Base-by-base conservation (phyloP, 2,113 vertebrate species). In the Morphnarchus princeps region DNA sequence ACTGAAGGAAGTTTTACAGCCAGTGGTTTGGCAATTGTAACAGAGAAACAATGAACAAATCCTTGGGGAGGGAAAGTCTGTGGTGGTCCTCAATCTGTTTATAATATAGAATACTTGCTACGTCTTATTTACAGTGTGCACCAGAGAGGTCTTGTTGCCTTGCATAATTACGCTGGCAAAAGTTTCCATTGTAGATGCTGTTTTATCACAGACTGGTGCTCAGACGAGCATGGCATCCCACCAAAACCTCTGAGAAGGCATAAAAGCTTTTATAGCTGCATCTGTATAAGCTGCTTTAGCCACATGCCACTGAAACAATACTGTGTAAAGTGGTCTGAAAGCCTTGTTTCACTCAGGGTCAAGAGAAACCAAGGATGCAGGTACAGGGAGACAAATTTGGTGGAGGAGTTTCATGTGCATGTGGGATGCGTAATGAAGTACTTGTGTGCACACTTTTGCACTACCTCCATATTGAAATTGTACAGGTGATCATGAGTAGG, bases 1-100 rank as follows among this genome's bases (percentile, higher is more conserved):
- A 43, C 78, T 65, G 47, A 80, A 91, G 82, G 73, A 91, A 94
- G 66, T 72, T 83, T 93, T 93, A 90, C 58, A 93, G 93, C 47
- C 93, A 79, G 92, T 77, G 92, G 93, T 88, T 96, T 96, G 85
- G 96, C 90, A 95, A 42, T 49, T 52, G 58, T 72, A 88, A n/a
- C 20, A 55, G 67, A 79, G 90, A 86, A 93, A 96, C 87, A 96
- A 95, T 77, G 66, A 94, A 57, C 52, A 92, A 87, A 88, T 49
- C 55, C 69, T 24, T 7, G 45, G 77, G 81, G 63, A 25, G 3
- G 52, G 16, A 20, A 82, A 82, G 54, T 57, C 93, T 87, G 52
- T 63, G 93, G 95, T 91, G 82, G 96, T 88, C 81, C 87, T 88
- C 84, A 87, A 73, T 94, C 93, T 96, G 95, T 91, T 97, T 90